Base-by-base conservation (phyloP, 2,888 invertebrate genomes). In the Helicoverpa assulta region DNA sequence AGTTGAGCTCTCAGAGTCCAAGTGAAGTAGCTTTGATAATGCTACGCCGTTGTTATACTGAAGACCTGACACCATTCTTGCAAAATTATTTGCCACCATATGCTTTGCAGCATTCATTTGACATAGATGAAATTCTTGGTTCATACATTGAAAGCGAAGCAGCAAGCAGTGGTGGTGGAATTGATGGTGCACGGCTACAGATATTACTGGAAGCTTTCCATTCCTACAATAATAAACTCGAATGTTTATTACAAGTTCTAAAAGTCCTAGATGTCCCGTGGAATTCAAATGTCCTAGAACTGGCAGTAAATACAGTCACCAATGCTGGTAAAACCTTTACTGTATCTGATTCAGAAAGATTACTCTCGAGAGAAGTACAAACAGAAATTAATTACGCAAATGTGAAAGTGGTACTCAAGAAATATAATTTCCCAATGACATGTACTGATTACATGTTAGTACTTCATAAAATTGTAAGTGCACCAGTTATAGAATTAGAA, bases 11-110 rank as follows among this genome's bases (percentile, higher is more conserved):
- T 14, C 92, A 91, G 82, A 92, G 88, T 72, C 90, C 94, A 47
- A 91, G 84, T 80, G 96, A 96, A 92, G 90, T 95, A 37, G 92
- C 92, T 21, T 87, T 95, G 57, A 93, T 95, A 57, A 96, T 96
- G 94, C 86, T 96, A 74, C 90, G 94, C 6, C 90, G 96, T n/a
- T 95, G 95, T 78, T 95, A 95, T 73, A 94, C 94, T 54, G 96
- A 96, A 89, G 96, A 96, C 84, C 84, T 96, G 33, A 87, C 91
- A 82, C 70, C 82, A 40, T 94, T 95, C 84, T 85, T 96, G 75
- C 89, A 90, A 72, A 88, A 93, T 67, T 95, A 93, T 85, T 90
- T 96, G 66, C 91, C 93, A n/a, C 84, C 86, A 29, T 96, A 92
- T 89, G 90, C 93, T 58, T 89, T 92, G 60, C 86, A 92, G 60